Base-by-base conservation (phyloP, 2,113 vertebrate genomes). In the Phylloscopus trochilus region DNA sequence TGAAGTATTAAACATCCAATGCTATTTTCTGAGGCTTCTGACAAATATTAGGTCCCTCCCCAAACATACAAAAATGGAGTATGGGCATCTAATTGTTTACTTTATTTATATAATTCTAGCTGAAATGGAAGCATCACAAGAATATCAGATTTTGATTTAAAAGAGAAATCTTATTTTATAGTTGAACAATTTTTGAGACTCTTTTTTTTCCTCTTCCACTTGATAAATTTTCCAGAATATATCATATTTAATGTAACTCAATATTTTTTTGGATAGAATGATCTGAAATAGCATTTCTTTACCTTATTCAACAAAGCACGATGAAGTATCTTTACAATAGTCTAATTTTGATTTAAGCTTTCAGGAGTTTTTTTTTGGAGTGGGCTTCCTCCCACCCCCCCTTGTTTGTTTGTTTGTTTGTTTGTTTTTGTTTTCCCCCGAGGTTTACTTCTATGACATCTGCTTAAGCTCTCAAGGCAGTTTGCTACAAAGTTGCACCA, bases 371-470 rank as follows among this genome's bases (percentile, higher is more conserved):
- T 70, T 58, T 66, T 39, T 30, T 37, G 1, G 4, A 35, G 13
- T 8, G 10, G 33, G 19, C 4, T 39, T 28, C 6, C 23, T 33
- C 47, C 23, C 23, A 11, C 22, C 46, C 22, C 46, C 4, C 46
- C 21, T n/a, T n/a, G n/a, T n/a, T n/a, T n/a, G n/a, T n/a, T 49
- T 49, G 47, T 20, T 41, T 52, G 17, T 31, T 6, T 5, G 18
- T 33, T 72, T 31, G n/a, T 18, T 17, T 37, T 22, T 44, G 8
- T n/a, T 37, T 69, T 8, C 8, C 10, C 20, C 21, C 0, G 0
- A 67, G 8, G 22, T 67, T 73, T 90, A 11, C 47, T 93, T 91
- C 49, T 79, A 17, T 24, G 69, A 75, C 15, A 84, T 81, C 60
- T 93, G 66, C 49, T 94, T 85, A 58, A 75, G 64, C 53, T 20